Percentiles rank a stretch among this genome's conserved stretches.
Conservation (phyloP, 2,113 vertebrate species). For the Entelurus aequoreus region DNA sequence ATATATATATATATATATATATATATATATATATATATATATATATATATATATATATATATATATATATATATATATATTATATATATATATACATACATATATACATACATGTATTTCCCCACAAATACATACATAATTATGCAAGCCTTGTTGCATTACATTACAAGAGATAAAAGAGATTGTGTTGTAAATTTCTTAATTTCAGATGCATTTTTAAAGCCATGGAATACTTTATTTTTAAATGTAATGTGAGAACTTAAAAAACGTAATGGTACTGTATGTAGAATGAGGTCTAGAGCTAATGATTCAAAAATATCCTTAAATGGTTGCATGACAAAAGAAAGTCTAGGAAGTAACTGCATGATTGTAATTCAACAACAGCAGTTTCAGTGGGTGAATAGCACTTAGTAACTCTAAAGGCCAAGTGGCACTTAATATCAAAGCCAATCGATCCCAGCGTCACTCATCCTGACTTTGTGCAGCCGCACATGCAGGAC, state of each 20-base stretch:
- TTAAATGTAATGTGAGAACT: background rate
- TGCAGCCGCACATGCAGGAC: constrained; percentile 4
- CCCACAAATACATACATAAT: no score
- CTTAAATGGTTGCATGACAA: constrained; percentile 19
- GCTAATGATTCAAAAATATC: constrained; percentile 16
- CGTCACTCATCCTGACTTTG: constrained; percentile 45
- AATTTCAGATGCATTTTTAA: background rate
- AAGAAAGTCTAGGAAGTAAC: constrained; percentile 36
- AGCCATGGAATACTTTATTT: background rate
- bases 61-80: no score
- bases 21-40: no score
- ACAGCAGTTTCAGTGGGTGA: constrained; percentile 47
- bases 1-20: no score
- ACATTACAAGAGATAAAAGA: no score
- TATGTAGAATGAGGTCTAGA: background rate
- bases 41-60: no score
- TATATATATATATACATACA: no score
- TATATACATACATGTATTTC: no score
- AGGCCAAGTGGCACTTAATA: constrained; percentile 69
- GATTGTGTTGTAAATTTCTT: background rate
- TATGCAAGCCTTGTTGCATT: no score
- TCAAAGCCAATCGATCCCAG: constrained; percentile 62
- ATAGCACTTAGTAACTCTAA: constrained; percentile 66
- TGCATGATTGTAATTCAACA: constrained; percentile 46
- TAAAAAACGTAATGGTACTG: background rate